phyloP scores from a whole-genome alignment of 2,888 invertebrate species.

The Nomada goodeniana region DNA sequence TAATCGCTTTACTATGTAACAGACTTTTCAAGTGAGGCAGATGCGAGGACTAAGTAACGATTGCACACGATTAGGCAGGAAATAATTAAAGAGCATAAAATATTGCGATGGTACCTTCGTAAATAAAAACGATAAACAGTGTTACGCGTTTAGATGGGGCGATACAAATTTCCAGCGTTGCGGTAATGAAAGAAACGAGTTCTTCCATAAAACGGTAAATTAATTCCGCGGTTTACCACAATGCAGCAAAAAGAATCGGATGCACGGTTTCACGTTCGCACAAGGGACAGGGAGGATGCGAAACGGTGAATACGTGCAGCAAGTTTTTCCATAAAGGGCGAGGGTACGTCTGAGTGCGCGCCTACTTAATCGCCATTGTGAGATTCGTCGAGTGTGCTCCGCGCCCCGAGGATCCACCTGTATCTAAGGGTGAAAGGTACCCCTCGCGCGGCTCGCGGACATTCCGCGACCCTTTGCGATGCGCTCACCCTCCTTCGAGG shows the following conservation, averaged over 20 bases:
- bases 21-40: too few relatives aligned
- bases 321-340: conserved; percentile 48
- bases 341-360: conserved; percentile 58
- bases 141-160: too few relatives aligned
- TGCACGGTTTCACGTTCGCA: conserved; percentile 7
- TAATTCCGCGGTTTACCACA: neutral
- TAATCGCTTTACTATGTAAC: neutral
- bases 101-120: neutral
- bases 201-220: neutral
- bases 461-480: conserved; percentile 41
- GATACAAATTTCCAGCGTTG: too few relatives aligned
- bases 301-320: conserved; percentile 39
- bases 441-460: conserved; percentile 25
- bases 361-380: conserved; percentile 67
- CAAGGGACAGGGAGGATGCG: neutral
- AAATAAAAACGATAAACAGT: neutral
- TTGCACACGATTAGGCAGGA: too few relatives aligned
- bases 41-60: too few relatives aligned
- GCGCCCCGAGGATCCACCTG: conserved; percentile 33
- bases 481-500: conserved; percentile 33
- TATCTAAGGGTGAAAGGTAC: conserved; percentile 41
- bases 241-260: neutral
- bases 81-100: neutral
- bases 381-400: conserved; percentile 52
- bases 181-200: too few relatives aligned